These are phyloP conservation scores for Athalia cordata DNA, from an alignment of 2,888 invertebrate species.

Conservation along the genomic window DNA sequence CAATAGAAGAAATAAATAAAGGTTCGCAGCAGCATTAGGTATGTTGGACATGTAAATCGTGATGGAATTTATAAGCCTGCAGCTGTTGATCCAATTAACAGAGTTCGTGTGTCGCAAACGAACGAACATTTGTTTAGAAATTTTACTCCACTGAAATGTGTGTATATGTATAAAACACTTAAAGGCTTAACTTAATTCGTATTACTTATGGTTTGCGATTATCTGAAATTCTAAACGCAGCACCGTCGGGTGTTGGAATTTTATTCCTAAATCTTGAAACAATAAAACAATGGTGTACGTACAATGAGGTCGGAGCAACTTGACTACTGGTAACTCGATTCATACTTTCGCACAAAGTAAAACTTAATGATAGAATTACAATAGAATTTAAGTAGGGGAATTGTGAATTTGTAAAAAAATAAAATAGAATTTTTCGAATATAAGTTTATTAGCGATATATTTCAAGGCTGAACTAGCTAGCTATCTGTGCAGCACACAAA, in stretches of 20 bases:
- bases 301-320: slow-evolving; percentile 35
- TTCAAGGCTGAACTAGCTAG: slow-evolving; percentile 57
- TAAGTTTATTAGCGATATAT: slow-evolving; percentile 43
- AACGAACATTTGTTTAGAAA: too few relatives aligned
- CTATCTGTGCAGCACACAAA: slow-evolving; percentile 44
- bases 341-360: slow-evolving; percentile 27
- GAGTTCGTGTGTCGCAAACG: too few relatives aligned
- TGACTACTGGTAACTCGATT: background rate
- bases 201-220: background rate
- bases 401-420: slow-evolving; percentile 21
- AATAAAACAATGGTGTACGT: slow-evolving; percentile 30
- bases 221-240: background rate
- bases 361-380: slow-evolving; percentile 2
- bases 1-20: too few relatives aligned
- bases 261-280: slow-evolving; percentile 31
- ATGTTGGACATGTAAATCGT: too few relatives aligned
- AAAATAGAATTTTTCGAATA: slow-evolving; percentile 33
- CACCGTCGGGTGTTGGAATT: background rate
- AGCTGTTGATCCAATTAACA: too few relatives aligned
- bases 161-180: too few relatives aligned
- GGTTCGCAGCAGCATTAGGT: too few relatives aligned
- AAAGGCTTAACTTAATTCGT: too few relatives aligned
- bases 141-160: too few relatives aligned
- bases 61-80: too few relatives aligned
- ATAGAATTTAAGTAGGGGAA: slow-evolving; percentile 20